These are phyloP conservation scores for Ploceus nigricollis DNA, from an alignment of 2,113 vertebrate species.

Conservation along the genomic window DNA sequence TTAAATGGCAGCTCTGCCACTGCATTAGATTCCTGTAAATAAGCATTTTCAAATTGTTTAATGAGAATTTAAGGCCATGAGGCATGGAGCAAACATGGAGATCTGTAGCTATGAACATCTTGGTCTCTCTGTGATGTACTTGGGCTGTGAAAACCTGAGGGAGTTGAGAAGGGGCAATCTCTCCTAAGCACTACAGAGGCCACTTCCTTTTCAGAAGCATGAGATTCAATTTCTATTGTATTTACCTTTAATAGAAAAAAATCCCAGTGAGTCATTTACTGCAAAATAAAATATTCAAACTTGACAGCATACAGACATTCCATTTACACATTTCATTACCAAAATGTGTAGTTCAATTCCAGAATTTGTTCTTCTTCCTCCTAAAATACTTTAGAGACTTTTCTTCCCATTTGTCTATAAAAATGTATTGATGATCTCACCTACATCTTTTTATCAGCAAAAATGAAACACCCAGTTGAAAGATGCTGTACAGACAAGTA, in stretches of 20 bases:
- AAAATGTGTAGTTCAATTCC: neutral
- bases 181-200: neutral
- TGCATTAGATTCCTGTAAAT: neutral
- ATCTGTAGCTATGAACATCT: neutral
- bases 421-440: neutral
- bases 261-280: neutral
- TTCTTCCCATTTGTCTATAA: neutral
- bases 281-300: neutral
- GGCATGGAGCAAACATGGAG: neutral
- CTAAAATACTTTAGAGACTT: neutral
- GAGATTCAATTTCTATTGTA: neutral
- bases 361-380: neutral
- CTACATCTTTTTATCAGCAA: neutral
- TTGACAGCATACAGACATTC: neutral
- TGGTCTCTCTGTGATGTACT: neutral
- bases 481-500: neutral
- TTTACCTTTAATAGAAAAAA: slow-evolving; percentile 24
- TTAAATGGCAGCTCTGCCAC: neutral
- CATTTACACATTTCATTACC: slow-evolving; percentile 1
- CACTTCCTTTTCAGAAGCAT: neutral
- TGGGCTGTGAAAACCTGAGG: neutral
- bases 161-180: neutral
- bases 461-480: neutral
- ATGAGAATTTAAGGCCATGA: neutral
- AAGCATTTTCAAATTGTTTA: neutral